Base-by-base conservation (phyloP, 37 sponge, comb jelly and placozoan species). In the Ianthella basta region DNA sequence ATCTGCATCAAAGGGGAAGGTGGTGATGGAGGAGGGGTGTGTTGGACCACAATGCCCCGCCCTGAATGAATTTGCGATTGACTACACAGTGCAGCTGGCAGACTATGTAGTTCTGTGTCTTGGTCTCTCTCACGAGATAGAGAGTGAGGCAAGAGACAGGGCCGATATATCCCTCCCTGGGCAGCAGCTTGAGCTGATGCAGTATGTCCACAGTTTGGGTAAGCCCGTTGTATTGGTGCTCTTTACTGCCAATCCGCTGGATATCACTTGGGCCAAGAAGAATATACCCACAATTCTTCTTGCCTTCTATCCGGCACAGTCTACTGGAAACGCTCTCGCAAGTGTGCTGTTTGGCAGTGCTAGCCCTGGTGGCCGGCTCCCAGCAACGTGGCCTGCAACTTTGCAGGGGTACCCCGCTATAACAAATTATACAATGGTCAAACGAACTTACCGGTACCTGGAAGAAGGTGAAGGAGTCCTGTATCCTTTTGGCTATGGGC, bases 171-270 rank as follows among this genome's bases (percentile, higher is more conserved):
- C 40, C 36, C 79, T 85, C 13, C 86, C 86, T 21, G 86, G 86
- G 8, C 61, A 60, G 14, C 86, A 85, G 65, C 25, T 86, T 55
- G 66, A 74, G 36, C 56, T 86, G 65, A 78, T 79, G 61, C 86
- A 86, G 36, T 41, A 56, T n/a, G 86, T 61, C 60, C 35, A 67
- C 87, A 24, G 37, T 6, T 56, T 37, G 29, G 77, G 60, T 1
- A 61, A 36, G 35, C 74, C 85, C 27, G 73, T 80, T n/a, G 32
- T 91, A 18, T 60, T 91, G 34, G 65, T 91, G 3, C 67, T 91
- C 32, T 91, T 79, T 57, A 85, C 73, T 74, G 92, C 88, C 55
- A 86, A 88, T 21, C 92, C 92, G n/a, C 77, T 91, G 19, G 82
- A 91, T 50, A 35, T 91, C 6, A 77, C 86, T 14, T 88, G 85